These are phyloP conservation scores for Apteryx owenii DNA, from an alignment of 2,113 vertebrate species.

Conservation along the genomic window DNA sequence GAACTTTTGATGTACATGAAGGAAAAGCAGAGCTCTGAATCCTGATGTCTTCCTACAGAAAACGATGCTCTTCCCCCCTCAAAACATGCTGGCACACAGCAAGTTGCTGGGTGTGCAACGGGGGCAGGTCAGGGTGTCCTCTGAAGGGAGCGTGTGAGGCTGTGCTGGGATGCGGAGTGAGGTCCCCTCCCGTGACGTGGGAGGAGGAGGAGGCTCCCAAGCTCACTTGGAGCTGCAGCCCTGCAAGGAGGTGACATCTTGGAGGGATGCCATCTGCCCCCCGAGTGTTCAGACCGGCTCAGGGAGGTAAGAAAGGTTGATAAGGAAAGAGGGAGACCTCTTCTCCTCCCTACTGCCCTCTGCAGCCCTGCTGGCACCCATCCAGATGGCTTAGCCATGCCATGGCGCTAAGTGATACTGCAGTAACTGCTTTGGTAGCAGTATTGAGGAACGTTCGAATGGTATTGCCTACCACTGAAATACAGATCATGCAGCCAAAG, in stretches of 20 bases:
- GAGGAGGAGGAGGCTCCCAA: rapidly evolving
- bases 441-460: background rate
- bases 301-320: background rate
- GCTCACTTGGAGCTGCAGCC: background rate
- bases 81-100: background rate
- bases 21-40: background rate
- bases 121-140: background rate
- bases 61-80: background rate
- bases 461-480: background rate
- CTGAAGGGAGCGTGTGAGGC: background rate
- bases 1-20: background rate
- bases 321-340: background rate
- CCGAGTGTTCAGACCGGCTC: background rate
- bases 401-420: background rate
- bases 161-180: rapidly evolving
- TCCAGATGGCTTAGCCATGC: background rate
- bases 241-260: background rate
- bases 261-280: background rate
- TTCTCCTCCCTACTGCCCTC: background rate
- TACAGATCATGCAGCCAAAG: background rate
- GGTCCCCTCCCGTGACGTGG: background rate
- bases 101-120: background rate
- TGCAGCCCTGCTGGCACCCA: background rate
- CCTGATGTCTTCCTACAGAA: background rate
- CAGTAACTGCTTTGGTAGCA: background rate